Base-by-base conservation (phyloP, 1,140 invertebrate genomes). In the Rhyzopertha dominica region DNA sequence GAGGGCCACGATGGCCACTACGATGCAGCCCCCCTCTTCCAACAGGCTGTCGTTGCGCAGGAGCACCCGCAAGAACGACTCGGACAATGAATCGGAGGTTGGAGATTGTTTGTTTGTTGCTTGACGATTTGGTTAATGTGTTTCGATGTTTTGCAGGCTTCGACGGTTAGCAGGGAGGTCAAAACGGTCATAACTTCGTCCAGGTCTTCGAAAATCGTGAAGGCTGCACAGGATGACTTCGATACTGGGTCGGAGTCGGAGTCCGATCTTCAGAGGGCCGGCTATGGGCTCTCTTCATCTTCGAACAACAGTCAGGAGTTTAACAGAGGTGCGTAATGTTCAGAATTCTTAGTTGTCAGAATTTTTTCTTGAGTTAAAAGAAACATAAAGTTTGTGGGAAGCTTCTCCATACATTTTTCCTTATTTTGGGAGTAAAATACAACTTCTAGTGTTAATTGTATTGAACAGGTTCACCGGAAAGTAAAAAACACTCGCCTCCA, bases 211-310 rank as follows among this genome's bases (percentile, higher is more conserved):
- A 73, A 71, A 50, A 66, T 66, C 26, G 66, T 72, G 3, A 54
- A 44, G 25, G 65, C 65, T 5, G 56, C 57, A 5, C 42, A 54
- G 25, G 58, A 61, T 23, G 74, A 73, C 54, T 68, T 60, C 34
- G 73, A 75, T 47, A 67, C 67, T 4, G 74, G 75, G 30, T 72
- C 72, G 35, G 73, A 69, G 13, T 74, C 73, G 0, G 74, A 75
- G 37, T 74, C 74, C 9, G 74, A 76, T 10, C 67, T 71, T 32
- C 69, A 73, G 42, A 65, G 63, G 1, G 49, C 69, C 5, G 67
- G 64, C 30, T 69, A 73, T 38, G 68, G 70, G 43, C 64, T 69
- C 12, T 4, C 23, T 20, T 3, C 31, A 13, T 9, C 18, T 22
- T 1, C 30, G 20, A 34, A 24, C 39, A 19, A 25, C 35, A 18